Conservation (phyloP, 2,113 vertebrate species). For the Etheostoma cragini region DNA sequence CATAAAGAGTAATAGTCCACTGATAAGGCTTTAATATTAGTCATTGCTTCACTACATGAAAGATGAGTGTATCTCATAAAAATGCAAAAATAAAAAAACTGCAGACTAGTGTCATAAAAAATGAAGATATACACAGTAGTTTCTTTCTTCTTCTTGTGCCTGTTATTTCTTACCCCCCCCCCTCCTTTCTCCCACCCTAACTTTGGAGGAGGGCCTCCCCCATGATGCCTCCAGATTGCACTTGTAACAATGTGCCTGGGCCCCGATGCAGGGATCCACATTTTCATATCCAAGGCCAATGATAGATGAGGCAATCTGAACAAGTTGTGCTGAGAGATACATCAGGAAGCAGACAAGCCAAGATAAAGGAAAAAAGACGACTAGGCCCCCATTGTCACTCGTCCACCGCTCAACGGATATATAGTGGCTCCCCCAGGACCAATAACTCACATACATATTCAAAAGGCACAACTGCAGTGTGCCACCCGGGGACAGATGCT, state of each 20-base stretch:
- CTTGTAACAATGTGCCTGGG: slow-evolving; percentile 71
- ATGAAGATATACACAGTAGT: background rate
- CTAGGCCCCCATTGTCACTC: slow-evolving; percentile 67
- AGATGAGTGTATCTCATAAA: background rate
- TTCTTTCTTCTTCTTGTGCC: slow-evolving; percentile 12
- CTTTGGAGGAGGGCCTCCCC: slow-evolving; percentile 62
- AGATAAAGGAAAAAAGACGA: slow-evolving; percentile 75
- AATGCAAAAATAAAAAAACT: background rate
- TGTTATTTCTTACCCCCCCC: background rate
- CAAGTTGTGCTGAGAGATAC: slow-evolving; percentile 82
- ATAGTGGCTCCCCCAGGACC: slow-evolving; percentile 74
- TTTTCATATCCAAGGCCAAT: slow-evolving; percentile 80
- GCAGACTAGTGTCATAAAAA: slow-evolving; percentile 22
- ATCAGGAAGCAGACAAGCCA: slow-evolving; percentile 83
- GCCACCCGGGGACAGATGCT: slow-evolving; percentile 68
- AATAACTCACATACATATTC: slow-evolving; percentile 83
- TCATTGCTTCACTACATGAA: slow-evolving; percentile 23
- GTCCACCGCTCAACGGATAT: slow-evolving; percentile 63
- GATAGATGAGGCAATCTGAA: slow-evolving; percentile 87
- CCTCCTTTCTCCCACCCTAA: background rate
- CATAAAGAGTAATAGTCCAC: slow-evolving; percentile 10
- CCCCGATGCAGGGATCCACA: slow-evolving; percentile 74
- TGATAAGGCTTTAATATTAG: slow-evolving; percentile 9
- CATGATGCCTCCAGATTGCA: slow-evolving; percentile 75
- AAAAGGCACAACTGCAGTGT: slow-evolving; percentile 68